Evolutionary conservation across 1,140 invertebrate genomes (phyloP), one percentile per base, ranked within the genome.

Genomic region (Helicoverpa armigera): DNA sequence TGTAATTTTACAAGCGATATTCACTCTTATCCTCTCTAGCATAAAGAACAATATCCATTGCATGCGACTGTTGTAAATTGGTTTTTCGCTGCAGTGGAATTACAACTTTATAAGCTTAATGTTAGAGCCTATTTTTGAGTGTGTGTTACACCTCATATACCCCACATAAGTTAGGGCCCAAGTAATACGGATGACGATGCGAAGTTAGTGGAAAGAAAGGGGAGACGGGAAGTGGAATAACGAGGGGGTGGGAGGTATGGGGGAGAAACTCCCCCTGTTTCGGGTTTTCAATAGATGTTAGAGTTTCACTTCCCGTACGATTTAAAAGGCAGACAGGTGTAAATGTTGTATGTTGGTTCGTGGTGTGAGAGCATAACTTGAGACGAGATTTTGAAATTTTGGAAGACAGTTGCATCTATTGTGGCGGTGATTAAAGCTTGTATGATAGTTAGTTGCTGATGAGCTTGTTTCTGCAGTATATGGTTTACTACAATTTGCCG

Each of bases 211-310:
- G 93, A 94, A 94, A 94, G 92, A 94, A 94, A 93, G 91, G 92
- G 93, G 92, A 89, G 91, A 90, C 81, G 89, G 86, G 86, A 90
- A 89, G 88, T 90, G 87, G 86, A 87, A 89, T 91, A 91, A 92
- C 89, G 91, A 90, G 91, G 88, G 89, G 88, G 83, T 48, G 82
- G 84, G 72, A 86, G 79, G 82, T 80, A 80, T 23, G 63, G 63
- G 82, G 75, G 69, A 69, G 50, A 82, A 78, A 87, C 85, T 86
- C 90, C 88, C 91, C 92, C 91, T 90, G 92, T 94, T 94, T 94
- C 90, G 93, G 92, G 92, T 92, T 94, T 94, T 94, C 93, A 94
- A 94, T 94, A 92, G 93, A 94, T 93, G 91, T 92, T 92, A 90
- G 87, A 94, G 90, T 89, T 92, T 88, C 86, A 86, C 86, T 82